Percentiles rank a stretch among this genome's conserved stretches.
Evolutionary conservation across 1,140 invertebrate genomes (phyloP).

Genomic region (Oryctes rhinoceros): DNA sequence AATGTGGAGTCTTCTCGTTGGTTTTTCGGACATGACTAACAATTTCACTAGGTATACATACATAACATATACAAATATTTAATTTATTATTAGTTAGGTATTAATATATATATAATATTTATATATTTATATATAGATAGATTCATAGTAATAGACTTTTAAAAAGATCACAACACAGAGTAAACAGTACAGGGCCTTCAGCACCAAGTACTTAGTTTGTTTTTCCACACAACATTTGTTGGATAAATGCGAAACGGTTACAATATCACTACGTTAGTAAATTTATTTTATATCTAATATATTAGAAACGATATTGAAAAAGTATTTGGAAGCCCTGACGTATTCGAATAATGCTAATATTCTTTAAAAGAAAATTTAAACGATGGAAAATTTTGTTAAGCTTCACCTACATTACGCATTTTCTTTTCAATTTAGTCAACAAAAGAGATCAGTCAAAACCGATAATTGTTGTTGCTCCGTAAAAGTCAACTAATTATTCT

Average conservation of each 20-base stretch:
- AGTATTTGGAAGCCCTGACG: neutral
- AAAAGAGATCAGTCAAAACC: too few relatives aligned
- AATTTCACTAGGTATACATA: constrained; percentile 53
- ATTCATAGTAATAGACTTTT: constrained; percentile 63
- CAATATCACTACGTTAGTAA: constrained; percentile 19
- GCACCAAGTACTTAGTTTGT: constrained; percentile 43
- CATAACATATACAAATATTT: constrained; percentile 62
- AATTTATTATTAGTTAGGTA: constrained; percentile 58
- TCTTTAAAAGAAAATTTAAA: too few relatives aligned
- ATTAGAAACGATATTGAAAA: constrained; percentile 12
- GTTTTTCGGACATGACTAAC: constrained; percentile 48
- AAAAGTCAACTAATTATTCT: too few relatives aligned
- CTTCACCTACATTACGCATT: too few relatives aligned
- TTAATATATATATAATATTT: constrained; percentile 53
- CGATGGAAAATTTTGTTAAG: too few relatives aligned
- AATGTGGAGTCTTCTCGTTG: constrained; percentile 46
- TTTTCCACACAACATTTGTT: neutral
- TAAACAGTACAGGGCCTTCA: constrained; percentile 53
- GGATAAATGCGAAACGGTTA: constrained; percentile 14
- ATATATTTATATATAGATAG: constrained; percentile 54
- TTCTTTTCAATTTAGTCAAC: too few relatives aligned
- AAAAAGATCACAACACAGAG: constrained; percentile 63
- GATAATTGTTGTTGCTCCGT: too few relatives aligned
- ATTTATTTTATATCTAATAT: constrained; percentile 11
- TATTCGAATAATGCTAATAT: too few relatives aligned